Evolutionary conservation across 2,113 vertebrate species (phyloP).

Genomic region (Pseudorasbora parva): DNA sequence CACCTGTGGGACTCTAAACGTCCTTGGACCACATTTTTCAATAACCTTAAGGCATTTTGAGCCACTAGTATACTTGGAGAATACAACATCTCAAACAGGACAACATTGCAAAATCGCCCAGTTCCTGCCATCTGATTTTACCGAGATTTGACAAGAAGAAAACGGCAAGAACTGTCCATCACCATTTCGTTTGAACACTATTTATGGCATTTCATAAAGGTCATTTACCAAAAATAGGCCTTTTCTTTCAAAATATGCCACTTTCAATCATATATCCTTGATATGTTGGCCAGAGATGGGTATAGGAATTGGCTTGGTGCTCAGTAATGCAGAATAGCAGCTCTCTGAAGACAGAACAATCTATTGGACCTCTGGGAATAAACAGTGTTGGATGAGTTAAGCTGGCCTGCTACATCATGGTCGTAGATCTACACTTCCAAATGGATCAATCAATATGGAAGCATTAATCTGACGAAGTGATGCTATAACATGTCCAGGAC

Average conservation of each 20-base stretch:
- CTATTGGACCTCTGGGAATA: slow-evolving; percentile 7
- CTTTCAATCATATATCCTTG: background rate
- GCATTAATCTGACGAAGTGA: slow-evolving; percentile 50
- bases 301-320: background rate
- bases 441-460: slow-evolving; percentile 48
- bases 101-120: background rate
- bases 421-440: slow-evolving; percentile 49
- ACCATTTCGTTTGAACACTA: background rate
- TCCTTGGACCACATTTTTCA: background rate
- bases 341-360: slow-evolving; percentile 14
- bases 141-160: background rate
- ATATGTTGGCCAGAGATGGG: background rate
- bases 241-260: background rate
- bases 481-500: slow-evolving; percentile 31
- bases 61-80: background rate
- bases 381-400: slow-evolving; percentile 16
- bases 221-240: too few species aligned
- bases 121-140: background rate
- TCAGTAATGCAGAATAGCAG: background rate
- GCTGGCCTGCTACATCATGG: slow-evolving; percentile 4
- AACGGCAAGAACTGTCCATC: background rate
- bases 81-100: background rate
- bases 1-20: background rate
- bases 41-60: background rate
- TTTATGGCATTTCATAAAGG: slow-evolving; percentile 4